These are phyloP conservation scores for Martes martes DNA, from an alignment of 2,113 vertebrate species.

Conservation along the genomic window DNA sequence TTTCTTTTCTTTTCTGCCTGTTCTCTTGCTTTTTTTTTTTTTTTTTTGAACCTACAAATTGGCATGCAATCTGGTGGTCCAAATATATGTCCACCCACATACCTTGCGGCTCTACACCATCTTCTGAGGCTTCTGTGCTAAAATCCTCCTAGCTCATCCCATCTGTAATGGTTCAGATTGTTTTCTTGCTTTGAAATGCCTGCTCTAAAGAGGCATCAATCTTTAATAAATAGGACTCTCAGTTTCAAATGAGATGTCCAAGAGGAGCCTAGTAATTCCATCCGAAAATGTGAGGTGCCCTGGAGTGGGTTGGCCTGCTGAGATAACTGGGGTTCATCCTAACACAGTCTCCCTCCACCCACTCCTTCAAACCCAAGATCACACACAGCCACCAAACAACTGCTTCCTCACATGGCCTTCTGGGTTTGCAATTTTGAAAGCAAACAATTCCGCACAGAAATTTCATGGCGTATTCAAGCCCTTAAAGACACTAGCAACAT, in stretches of 20 bases:
- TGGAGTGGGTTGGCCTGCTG: not conserved
- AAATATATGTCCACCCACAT: conserved; percentile 76
- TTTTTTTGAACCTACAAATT: conserved; percentile 41
- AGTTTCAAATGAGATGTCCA: not conserved
- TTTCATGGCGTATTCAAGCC: not conserved
- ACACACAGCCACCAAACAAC: not conserved
- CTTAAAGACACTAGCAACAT: not conserved
- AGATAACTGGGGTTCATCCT: not conserved
- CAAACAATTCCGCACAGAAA: not conserved
- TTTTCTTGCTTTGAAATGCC: conserved; percentile 38
- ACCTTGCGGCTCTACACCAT: conserved; percentile 59
- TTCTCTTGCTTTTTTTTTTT: not conserved
- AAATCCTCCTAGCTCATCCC: conserved; percentile 60
- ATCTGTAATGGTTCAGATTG: conserved; percentile 45
- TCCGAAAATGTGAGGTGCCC: not conserved
- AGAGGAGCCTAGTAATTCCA: not conserved
- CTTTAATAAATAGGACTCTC: not conserved
- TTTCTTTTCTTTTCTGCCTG: not conserved
- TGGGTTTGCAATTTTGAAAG: not conserved
- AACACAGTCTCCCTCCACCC: not conserved
- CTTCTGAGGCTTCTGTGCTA: conserved; percentile 55
- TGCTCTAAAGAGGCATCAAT: conserved; percentile 12
- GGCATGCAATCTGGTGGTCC: conserved; percentile 63
- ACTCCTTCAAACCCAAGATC: not conserved
- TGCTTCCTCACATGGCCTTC: not conserved